Evolutionary conservation across 2,888 invertebrate genomes (phyloP), one percentile per base, ranked within the genome.

Genomic region (Agonopterix alstromeriana): DNA sequence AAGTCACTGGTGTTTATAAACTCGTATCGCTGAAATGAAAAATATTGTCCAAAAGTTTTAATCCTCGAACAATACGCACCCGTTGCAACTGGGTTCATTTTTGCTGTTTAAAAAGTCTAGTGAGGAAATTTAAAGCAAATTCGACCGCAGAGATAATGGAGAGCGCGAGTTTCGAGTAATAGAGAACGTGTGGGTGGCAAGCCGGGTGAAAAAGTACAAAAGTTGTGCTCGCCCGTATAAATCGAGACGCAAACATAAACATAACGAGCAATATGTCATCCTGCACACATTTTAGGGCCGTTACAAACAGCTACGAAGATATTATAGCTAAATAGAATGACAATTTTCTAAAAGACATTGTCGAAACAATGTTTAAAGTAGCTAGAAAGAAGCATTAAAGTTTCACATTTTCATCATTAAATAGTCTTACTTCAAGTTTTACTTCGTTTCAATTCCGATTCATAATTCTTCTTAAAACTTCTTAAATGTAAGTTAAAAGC

Each of bases 141-240:
- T 78, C 68, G 69, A 77, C 72, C 70, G 70, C 69, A 67, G 78
- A 80, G 81, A 84, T 86, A 86, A 86, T 85, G 82, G 79, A 82
- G 77, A 77, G 78, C 68, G 67, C 65, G 80, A 82, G 83, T 84
- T 85, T 77, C 70, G 77, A 72, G 80, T 79, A 78, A 81, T 82
- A 78, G 77, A 72, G 77, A 70, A 73, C 79, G 80, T 84, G 87
- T 73, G 80, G 78, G 64, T 86, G 87, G 82, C 86, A 84, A 75
- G 75, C 67, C 68, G 68, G 67, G 71, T 86, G 83, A 87, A 85
- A 83, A 86, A 86, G 81, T 83, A 71, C 71, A 71, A 83, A 86
- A 87, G 84, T 87, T 87, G 70, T 70, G 65, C 65, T 63, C 61
- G 55, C 60, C 53, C 41, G 62, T 58, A 72, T 71, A 76, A 70